A percentile compares a stretch with the other conserved stretches of the same genome.
Evolutionary conservation across 2,113 vertebrate genomes (phyloP).

Genomic region (Amia ocellicauda): DNA sequence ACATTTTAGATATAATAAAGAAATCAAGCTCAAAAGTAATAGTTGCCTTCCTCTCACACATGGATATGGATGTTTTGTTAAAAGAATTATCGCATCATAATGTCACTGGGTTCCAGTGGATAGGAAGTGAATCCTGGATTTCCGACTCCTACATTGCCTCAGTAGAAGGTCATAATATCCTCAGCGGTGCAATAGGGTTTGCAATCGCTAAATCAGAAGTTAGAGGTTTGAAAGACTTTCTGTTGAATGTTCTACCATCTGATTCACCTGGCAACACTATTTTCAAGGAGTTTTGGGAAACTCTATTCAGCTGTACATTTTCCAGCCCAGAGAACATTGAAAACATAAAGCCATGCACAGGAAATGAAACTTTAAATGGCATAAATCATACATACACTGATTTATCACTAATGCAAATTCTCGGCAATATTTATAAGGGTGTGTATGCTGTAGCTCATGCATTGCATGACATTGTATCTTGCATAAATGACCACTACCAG

Average conservation of each 20-base stretch:
- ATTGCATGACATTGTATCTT: conserved; percentile 39
- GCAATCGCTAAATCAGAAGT: conserved; percentile 54
- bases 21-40: conserved; percentile 58
- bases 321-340: not conserved
- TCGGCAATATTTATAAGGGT: conserved; percentile 62
- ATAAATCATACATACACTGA: conserved; percentile 58
- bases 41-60: conserved; percentile 47
- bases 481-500: conserved; percentile 18
- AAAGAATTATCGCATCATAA: conserved; percentile 48
- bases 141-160: conserved; percentile 47
- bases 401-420: conserved; percentile 60
- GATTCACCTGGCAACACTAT: conserved; percentile 42
- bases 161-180: conserved; percentile 40
- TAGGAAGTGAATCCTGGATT: conserved; percentile 62
- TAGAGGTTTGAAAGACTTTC: conserved; percentile 54
- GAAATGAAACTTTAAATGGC: conserved; percentile 46
- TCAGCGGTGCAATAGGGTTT: conserved; percentile 60
- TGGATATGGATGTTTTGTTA: conserved; percentile 50
- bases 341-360: conserved; percentile 42
- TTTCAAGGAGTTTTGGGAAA: conserved; percentile 56
- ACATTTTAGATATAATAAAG: conserved; percentile 50
- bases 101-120: conserved; percentile 63
- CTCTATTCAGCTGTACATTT: conserved; percentile 50
- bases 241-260: conserved; percentile 48
- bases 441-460: conserved; percentile 61